phyloP scores from a whole-genome alignment of 2,797 vertebrate species.

The Lagocephalus sceleratus region DNA sequence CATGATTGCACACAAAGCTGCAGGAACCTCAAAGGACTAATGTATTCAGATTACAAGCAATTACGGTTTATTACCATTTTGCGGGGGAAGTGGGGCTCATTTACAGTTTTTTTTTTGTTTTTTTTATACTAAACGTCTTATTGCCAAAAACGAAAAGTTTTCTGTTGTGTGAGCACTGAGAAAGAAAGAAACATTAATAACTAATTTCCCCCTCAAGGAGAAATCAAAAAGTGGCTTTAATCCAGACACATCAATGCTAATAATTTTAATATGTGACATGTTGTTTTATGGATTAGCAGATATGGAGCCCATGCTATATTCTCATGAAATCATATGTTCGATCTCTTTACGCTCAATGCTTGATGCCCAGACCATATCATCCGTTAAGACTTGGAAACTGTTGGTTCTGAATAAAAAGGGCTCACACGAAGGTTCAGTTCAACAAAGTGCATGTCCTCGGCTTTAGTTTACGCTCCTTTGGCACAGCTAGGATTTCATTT shows the following conservation, averaged over 20 bases:
- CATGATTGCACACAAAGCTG: constrained; percentile 58
- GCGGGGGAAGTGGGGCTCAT: constrained; percentile 50
- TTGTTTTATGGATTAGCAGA: constrained; percentile 47
- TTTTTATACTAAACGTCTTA: constrained; percentile 42
- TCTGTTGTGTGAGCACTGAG: constrained; percentile 50
- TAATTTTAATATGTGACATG: constrained; percentile 60
- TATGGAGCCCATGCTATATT: constrained; percentile 36
- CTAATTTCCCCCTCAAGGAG: constrained; percentile 62
- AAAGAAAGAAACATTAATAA: constrained; percentile 47
- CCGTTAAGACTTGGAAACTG: constrained; percentile 8
- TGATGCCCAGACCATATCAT: constrained; percentile 7
- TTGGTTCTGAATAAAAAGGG: constrained; percentile 10
- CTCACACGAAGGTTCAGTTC: constrained; percentile 18
- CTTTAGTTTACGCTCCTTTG: constrained; percentile 30
- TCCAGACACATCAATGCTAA: constrained; percentile 63
- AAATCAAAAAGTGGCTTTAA: constrained; percentile 50
- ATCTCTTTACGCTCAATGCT: constrained; percentile 19
- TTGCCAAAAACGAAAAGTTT: constrained; percentile 45
- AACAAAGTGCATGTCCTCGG: constrained; percentile 19
- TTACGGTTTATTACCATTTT: constrained; percentile 64
- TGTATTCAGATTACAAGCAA: constrained; percentile 70
- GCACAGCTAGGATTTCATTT: constrained; percentile 11
- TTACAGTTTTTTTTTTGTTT: constrained; percentile 54
- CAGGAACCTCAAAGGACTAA: constrained; percentile 57
- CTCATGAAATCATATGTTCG: constrained; percentile 26